These are phyloP conservation scores for Dendronephthya gigantea DNA, from an alignment of 64 coral and sea anemone genomes.

Conservation along the genomic window DNA sequence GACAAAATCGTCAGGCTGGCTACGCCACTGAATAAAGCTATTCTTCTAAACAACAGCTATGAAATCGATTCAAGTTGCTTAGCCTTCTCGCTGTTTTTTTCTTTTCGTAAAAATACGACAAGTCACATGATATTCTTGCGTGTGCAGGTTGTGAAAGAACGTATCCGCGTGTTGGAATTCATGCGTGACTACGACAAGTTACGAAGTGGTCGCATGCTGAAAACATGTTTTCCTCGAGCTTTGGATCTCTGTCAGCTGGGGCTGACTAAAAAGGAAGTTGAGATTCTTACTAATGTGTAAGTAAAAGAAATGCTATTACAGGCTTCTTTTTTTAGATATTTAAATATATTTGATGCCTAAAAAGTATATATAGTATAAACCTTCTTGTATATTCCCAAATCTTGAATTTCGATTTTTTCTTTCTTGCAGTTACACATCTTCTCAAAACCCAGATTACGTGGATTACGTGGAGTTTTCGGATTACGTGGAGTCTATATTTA, in stretches of 20 bases:
- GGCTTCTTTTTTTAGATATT: no score
- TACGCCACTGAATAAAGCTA: no score
- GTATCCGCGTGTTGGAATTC: conserved; percentile 75
- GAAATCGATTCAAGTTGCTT: no score
- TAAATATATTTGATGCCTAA: no score
- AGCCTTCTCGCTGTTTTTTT: no score
- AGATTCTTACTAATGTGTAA: conserved; percentile 70
- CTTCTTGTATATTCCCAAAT: no score
- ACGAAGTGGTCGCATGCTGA: conserved; percentile 68
- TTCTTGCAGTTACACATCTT: conserved; percentile 53
- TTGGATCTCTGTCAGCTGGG: conserved; percentile 68
- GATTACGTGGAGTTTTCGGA: conserved; percentile 55
- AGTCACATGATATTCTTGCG: neutral
- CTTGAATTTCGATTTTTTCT: no score
- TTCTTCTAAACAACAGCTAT: no score
- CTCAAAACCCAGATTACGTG: conserved; percentile 65
- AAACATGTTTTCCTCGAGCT: conserved; percentile 62
- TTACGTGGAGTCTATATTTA: conserved; percentile 79
- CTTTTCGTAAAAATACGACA: no score
- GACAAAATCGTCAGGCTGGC: no score
- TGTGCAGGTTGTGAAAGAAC: conserved; percentile 70
- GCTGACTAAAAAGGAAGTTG: conserved; percentile 70
- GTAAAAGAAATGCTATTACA: neutral
- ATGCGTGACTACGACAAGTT: conserved; percentile 92
- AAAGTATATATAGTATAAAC: no score